Conservation (phyloP, 1,140 invertebrate species). For the Dendrolimus punctatus region DNA sequence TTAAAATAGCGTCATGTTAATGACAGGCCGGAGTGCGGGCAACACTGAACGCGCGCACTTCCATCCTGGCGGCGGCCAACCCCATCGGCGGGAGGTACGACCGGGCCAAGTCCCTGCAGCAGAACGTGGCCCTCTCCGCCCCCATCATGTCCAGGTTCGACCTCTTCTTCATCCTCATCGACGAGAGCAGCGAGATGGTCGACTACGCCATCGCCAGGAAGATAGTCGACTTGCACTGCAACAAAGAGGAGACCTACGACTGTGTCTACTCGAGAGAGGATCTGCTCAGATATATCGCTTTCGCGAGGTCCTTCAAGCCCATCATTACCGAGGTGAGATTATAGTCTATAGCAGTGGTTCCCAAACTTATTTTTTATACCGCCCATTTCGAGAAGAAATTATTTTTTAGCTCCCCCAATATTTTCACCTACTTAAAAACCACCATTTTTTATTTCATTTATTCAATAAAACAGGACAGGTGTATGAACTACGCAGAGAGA, state of each 20-base stretch:
- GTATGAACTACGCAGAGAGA: too few species aligned
- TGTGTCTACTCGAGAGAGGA: slow-evolving; percentile 89
- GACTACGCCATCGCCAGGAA: slow-evolving; percentile 97
- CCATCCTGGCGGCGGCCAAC: slow-evolving; percentile 98
- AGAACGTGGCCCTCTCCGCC: slow-evolving; percentile 94
- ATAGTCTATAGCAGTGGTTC: too few species aligned
- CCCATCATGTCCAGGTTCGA: slow-evolving; percentile 99
- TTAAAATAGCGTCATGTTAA: background rate
- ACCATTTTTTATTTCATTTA: too few species aligned
- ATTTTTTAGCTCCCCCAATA: too few species aligned
- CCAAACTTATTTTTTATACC: too few species aligned
- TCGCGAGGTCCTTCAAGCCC: slow-evolving; percentile 97
- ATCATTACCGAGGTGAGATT: slow-evolving; percentile 78
- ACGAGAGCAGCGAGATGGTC: slow-evolving; percentile 71
- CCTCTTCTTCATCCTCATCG: slow-evolving; percentile 96
- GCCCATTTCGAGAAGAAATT: too few species aligned
- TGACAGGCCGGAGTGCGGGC: slow-evolving; percentile 93
- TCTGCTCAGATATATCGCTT: slow-evolving; percentile 95
- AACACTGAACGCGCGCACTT: slow-evolving; percentile 97
- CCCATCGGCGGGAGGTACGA: slow-evolving; percentile 98
- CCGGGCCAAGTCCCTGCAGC: slow-evolving; percentile 92
- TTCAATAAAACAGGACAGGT: too few species aligned
- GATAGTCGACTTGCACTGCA: slow-evolving; percentile 95
- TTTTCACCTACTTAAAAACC: too few species aligned
- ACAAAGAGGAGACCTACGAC: slow-evolving; percentile 83